Evolutionary conservation across 2,888 invertebrate species (phyloP), one percentile per base, ranked within the genome.

Genomic region (Heteromyza rotundicornis): DNA sequence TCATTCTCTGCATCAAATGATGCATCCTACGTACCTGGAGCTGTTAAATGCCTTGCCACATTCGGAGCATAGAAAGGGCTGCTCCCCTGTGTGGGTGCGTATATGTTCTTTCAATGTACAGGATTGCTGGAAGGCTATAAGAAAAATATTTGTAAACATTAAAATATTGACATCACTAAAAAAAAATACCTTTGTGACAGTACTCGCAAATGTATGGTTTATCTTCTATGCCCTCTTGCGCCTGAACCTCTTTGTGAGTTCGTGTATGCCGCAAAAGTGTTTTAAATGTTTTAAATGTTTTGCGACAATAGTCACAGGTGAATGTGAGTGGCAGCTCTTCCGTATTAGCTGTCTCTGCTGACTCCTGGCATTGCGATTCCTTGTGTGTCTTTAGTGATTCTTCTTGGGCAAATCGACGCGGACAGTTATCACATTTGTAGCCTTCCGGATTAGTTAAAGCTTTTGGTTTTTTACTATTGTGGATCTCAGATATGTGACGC

Each of bases 11-110:
- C n/a, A n/a, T n/a, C n/a, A n/a, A n/a, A n/a, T n/a, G n/a, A n/a
- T n/a, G n/a, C n/a, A n/a, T n/a, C n/a, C n/a, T n/a, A n/a, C n/a
- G n/a, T n/a, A n/a, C n/a, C n/a, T n/a, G 2, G 47, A 17, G 70
- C 85, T 86, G 5, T 84, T 82, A 68, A 87, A 87, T 1, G 86
- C 84, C 61, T 85, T 86, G 0, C 87, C 87, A 53, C 87, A 87
- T 68, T 86, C 78, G 0, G 86, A 84, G 69, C 87, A 87, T 2
- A 87, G 75, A 70, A 78, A 87, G 0, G 87, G 87, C 0, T 85
- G 85, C 70, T 87, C 87, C 0, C 86, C 85, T 2, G 72, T 78
- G 70, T 87, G 87, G 0, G 83, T 86, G 0, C 87, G 81, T 44
- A 86, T 72, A 68, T 87, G 87, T 65, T 87, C 87, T 60, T 86